A percentile compares a stretch with the other conserved stretches of the same genome.
These are phyloP conservation scores for Aulostomus chinensis DNA, from an alignment of 2,797 vertebrate genomes.

Conservation along the genomic window DNA sequence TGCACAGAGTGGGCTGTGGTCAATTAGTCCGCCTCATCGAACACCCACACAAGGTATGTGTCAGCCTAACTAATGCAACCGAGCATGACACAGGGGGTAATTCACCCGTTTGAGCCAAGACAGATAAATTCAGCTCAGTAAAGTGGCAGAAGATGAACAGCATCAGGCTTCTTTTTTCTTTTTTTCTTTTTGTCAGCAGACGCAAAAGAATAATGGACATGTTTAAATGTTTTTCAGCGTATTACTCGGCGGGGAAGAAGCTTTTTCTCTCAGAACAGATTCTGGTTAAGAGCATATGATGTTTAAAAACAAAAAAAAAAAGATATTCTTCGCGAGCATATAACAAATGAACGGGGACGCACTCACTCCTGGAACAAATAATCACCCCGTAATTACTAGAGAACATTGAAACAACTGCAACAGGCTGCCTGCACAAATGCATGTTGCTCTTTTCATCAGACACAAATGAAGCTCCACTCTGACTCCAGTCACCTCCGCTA, in stretches of 20 bases:
- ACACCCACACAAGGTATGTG: conserved; percentile 44
- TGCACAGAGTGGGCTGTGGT: conserved; percentile 24
- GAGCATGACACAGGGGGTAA: conserved; percentile 24
- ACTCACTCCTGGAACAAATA: no score
- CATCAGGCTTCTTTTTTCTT: conserved; percentile 17
- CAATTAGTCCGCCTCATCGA: conserved; percentile 51
- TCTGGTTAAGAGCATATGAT: neutral
- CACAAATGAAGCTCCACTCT: no score
- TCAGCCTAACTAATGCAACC: conserved; percentile 30
- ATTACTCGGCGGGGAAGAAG: conserved; percentile 3
- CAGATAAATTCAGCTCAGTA: conserved; percentile 25
- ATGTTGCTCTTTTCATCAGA: no score
- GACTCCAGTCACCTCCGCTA: no score
- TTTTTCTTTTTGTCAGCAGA: conserved; percentile 6
- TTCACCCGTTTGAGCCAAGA: conserved; percentile 32
- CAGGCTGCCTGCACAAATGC: no score
- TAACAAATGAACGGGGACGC: no score
- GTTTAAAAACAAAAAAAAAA: no score
- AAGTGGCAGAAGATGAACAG: conserved; percentile 20
- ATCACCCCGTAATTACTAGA: no score
- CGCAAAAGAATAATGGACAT: conserved; percentile 5
- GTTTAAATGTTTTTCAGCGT: conserved; percentile 9
- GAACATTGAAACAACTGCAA: no score
- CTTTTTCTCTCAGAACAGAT: no score
- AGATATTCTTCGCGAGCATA: no score